A percentile compares a stretch with the other conserved stretches of the same genome.
These are phyloP conservation scores for Dinoponera quadriceps DNA, from an alignment of 1,140 invertebrate species.

Conservation along the genomic window DNA sequence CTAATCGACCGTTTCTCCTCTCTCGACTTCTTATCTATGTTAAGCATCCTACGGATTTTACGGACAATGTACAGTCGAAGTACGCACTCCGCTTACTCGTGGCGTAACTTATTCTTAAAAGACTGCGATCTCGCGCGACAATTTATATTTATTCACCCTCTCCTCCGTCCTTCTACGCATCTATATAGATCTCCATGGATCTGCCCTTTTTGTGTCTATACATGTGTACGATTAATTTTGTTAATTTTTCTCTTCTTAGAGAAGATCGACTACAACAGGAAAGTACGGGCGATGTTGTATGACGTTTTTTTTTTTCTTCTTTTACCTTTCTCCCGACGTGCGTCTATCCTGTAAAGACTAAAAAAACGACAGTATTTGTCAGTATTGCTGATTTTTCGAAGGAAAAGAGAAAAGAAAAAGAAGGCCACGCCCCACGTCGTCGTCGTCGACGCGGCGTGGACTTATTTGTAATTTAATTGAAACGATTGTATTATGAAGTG, in stretches of 20 bases:
- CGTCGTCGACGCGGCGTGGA: conserved; percentile 6
- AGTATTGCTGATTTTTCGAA: conserved; percentile 47
- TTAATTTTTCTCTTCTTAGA: conserved; percentile 16
- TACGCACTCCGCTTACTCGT: conserved; percentile 43
- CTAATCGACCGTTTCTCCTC: conserved; percentile 1
- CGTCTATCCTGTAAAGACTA: conserved; percentile 1
- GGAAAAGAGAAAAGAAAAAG: conserved; percentile 21
- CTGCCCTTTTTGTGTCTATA: conserved; percentile 38
- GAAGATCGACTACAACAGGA: conserved; percentile 20
- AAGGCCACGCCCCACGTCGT: conserved; percentile 10
- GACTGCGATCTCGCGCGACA: conserved; percentile 64
- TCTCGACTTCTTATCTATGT: conserved; percentile 50
- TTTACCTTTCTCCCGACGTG: not conserved
- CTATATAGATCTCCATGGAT: conserved; percentile 45
- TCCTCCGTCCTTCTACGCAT: conserved; percentile 67
- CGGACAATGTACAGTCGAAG: conserved; percentile 14
- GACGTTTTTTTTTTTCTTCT: not conserved
- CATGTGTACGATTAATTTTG: conserved; percentile 32
- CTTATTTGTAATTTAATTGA: conserved; percentile 25
- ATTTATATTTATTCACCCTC: conserved; percentile 66
- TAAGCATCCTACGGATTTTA: conserved; percentile 47
- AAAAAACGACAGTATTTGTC: conserved; percentile 57
- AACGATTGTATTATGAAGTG: conserved; percentile 39
- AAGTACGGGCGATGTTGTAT: conserved; percentile 14
- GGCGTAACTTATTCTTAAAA: conserved; percentile 64